phyloP scores from a whole-genome alignment of 1,140 invertebrate species.

The Bombus sylvicola region DNA sequence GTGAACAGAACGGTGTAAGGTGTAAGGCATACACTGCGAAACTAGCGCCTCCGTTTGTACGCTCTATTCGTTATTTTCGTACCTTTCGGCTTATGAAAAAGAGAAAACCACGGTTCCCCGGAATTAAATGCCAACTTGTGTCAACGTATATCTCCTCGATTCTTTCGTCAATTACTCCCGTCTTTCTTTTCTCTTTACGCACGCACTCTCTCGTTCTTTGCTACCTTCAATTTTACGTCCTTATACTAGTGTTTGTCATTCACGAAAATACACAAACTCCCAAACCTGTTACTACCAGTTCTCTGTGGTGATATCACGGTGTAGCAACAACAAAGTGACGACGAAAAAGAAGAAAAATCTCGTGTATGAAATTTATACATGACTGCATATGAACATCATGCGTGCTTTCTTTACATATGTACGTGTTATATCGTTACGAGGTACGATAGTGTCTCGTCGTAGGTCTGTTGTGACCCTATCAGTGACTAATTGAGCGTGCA shows the following conservation, averaged over 20 bases:
- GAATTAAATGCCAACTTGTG: constrained; percentile 39
- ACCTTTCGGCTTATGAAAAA: constrained; percentile 4
- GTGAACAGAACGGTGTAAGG: neutral
- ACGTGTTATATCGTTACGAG: constrained; percentile 38
- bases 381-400: constrained; percentile 41
- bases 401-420: constrained; percentile 32
- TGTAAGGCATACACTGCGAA: neutral
- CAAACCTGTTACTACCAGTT: constrained; percentile 26
- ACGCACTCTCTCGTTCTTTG: neutral
- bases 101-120: constrained; percentile 5
- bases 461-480: constrained; percentile 42
- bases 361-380: constrained; percentile 16
- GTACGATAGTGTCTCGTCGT: constrained; percentile 45
- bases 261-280: neutral
- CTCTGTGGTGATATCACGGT: constrained; percentile 18
- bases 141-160: constrained; percentile 18
- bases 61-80: constrained; percentile 12
- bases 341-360: neutral
- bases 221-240: neutral
- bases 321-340: neutral
- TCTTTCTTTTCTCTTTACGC: neutral
- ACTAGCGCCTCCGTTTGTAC: constrained; percentile 11
- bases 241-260: constrained; percentile 16
- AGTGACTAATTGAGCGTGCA: constrained; percentile 55
- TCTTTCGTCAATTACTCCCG: neutral